These are phyloP conservation scores for Drosophila pseudotalamancana DNA, from an alignment of 2,888 invertebrate species.

Conservation along the genomic window DNA sequence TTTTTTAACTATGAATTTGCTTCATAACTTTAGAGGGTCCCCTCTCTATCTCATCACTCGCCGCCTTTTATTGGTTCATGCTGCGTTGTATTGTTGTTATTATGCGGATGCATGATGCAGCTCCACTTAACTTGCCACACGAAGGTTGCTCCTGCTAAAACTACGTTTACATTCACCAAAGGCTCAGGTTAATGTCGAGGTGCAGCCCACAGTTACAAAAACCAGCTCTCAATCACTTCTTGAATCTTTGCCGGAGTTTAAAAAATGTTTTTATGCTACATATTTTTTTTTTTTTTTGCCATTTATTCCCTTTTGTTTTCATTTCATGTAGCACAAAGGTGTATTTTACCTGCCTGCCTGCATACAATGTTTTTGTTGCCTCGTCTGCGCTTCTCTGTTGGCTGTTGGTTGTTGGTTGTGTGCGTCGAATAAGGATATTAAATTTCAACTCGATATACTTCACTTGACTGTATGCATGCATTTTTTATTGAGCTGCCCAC, in stretches of 20 bases:
- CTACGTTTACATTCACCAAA: too few species aligned
- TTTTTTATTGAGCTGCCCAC: constrained; percentile 1
- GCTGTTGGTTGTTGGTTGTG: constrained; percentile 30
- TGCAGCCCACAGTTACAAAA: background rate
- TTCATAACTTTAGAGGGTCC: background rate
- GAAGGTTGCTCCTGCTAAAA: too few species aligned
- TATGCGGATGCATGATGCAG: constrained; percentile 61
- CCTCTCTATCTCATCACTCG: constrained; percentile 21
- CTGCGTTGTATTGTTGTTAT: constrained; percentile 65
- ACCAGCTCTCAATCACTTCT: constrained; percentile 1
- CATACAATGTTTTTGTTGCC: constrained; percentile 46
- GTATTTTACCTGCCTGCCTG: constrained; percentile 45
- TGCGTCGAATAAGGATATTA: constrained; percentile 67
- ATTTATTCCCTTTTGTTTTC: constrained; percentile 27
- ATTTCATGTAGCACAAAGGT: constrained; percentile 55
- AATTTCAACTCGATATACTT: constrained; percentile 57
- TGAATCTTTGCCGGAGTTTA: constrained; percentile 24
- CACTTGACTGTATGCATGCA: constrained; percentile 39
- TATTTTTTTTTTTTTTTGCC: constrained; percentile 1
- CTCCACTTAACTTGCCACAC: constrained; percentile 15
- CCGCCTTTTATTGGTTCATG: constrained; percentile 30
- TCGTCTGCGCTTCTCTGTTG: constrained; percentile 6
- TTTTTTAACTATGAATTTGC: background rate
- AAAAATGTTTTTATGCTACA: too few species aligned
- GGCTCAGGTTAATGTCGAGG: constrained; percentile 48